Conservation (phyloP, 2,113 vertebrate species). For the Pitta sordida region DNA sequence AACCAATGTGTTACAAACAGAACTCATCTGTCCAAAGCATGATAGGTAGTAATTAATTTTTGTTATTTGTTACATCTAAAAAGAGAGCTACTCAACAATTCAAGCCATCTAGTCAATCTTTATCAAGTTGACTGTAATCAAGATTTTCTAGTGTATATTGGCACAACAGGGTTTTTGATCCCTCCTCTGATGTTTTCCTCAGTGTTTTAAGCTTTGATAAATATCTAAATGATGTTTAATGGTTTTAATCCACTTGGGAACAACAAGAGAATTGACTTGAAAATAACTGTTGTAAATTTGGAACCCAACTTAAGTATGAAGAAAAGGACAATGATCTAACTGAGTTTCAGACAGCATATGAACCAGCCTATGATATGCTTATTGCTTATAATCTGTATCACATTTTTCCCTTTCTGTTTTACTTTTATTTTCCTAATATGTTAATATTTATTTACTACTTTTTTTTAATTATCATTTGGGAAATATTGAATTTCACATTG, state of each 20-base stretch:
- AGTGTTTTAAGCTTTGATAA: not conserved
- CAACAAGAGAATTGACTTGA: not conserved
- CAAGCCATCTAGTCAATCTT: not conserved
- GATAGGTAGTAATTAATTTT: not conserved
- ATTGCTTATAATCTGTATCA: no score
- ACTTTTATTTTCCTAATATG: not conserved
- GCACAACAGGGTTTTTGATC: not conserved
- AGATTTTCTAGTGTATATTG: not conserved
- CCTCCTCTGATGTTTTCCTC: not conserved
- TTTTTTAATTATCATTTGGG: not conserved
- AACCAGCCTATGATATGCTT: not conserved
- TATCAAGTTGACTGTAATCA: not conserved
- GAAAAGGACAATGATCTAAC: not conserved
- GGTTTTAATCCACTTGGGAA: constrained; percentile 8
- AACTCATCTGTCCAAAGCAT: not conserved
- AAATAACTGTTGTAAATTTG: not conserved
- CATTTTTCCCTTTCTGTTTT: not conserved
- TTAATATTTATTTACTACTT: not conserved
- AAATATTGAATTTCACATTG: not conserved
- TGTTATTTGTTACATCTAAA: not conserved
- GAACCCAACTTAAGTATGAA: not conserved
- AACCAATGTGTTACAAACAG: not conserved
- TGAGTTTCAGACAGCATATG: not conserved
- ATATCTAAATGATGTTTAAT: not conserved
- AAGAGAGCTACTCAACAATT: not conserved